Percentiles rank a stretch among this genome's conserved stretches.
Evolutionary conservation across 2,797 vertebrate genomes (phyloP).

Genomic region (Neostethus bicornis): DNA sequence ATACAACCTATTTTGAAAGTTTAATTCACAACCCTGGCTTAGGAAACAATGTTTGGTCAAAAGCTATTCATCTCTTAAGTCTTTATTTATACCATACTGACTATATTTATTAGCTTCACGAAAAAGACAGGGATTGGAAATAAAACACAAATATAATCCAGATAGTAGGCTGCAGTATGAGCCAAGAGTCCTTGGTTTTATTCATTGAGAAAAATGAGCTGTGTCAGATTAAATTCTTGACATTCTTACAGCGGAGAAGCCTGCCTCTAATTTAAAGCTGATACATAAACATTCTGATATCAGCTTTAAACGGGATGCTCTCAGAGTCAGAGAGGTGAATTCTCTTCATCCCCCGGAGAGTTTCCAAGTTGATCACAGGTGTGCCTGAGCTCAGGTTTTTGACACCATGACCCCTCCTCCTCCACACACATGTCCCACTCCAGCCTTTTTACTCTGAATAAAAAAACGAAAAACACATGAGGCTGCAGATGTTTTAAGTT

Average conservation of each 20-base stretch:
- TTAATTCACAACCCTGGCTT: slow-evolving; percentile 32
- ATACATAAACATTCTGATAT: slow-evolving; percentile 49
- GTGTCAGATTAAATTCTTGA: slow-evolving; percentile 50
- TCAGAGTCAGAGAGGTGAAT: slow-evolving; percentile 26
- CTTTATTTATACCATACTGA: slow-evolving; percentile 44
- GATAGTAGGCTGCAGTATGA: slow-evolving; percentile 45
- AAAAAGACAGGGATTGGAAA: slow-evolving; percentile 60
- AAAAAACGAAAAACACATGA: slow-evolving; percentile 46
- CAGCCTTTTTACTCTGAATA: slow-evolving; percentile 29
- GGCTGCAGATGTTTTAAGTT: slow-evolving; percentile 18
- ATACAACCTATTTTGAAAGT: slow-evolving; percentile 57
- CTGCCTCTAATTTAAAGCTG: slow-evolving; percentile 49
- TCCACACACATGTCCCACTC: slow-evolving; percentile 21
- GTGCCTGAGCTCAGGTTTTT: slow-evolving; percentile 37
- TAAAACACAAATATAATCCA: slow-evolving; percentile 67
- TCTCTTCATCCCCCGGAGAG: slow-evolving; percentile 26
- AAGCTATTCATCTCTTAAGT: slow-evolving; percentile 31
- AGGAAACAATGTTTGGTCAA: slow-evolving; percentile 41
- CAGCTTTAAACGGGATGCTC: slow-evolving; percentile 30
- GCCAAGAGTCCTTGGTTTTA: slow-evolving; percentile 47
- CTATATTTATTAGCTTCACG: slow-evolving; percentile 54
- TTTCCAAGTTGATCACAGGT: slow-evolving; percentile 45
- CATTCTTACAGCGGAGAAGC: slow-evolving; percentile 34
- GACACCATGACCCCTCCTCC: slow-evolving; percentile 47
- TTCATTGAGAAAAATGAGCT: slow-evolving; percentile 33